Evolutionary conservation across 1,140 invertebrate species (phyloP).

Genomic region (Zophobas atratus): DNA sequence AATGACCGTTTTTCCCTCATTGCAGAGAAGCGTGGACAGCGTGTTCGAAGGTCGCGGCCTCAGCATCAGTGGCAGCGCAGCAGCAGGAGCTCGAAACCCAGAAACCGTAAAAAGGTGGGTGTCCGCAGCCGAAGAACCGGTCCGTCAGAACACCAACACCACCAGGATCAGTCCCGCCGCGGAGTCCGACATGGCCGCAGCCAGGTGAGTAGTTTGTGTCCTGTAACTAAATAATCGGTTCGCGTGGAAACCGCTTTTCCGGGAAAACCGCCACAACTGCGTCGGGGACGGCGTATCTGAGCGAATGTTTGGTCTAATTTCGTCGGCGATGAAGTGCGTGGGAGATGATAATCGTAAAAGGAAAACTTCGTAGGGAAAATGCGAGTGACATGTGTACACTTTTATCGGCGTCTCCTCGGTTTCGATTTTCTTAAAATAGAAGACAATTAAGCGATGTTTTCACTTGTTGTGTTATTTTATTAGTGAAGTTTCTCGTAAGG

Average conservation of each 20-base stretch:
- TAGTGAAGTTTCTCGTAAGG: not conserved
- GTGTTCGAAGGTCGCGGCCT: slow-evolving; percentile 51
- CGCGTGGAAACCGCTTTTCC: too few relatives aligned
- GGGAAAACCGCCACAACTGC: too few relatives aligned
- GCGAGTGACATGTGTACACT: not conserved
- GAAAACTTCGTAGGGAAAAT: slow-evolving; percentile 3
- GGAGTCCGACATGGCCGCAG: slow-evolving; percentile 61
- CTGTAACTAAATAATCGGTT: too few relatives aligned
- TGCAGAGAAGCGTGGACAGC: slow-evolving; percentile 63
- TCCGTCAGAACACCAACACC: slow-evolving; percentile 55
- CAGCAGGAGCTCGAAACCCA: slow-evolving; percentile 40
- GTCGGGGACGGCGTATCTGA: too few relatives aligned
- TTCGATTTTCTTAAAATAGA: slow-evolving; percentile 2
- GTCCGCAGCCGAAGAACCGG: slow-evolving; percentile 60
- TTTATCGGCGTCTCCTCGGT: not conserved
- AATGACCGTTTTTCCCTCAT: slow-evolving; percentile 14
- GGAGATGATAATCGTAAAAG: not conserved
- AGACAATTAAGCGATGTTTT: not conserved
- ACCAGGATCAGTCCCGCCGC: slow-evolving; percentile 60
- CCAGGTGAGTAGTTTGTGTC: slow-evolving; percentile 56
- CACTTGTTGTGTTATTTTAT: not conserved
- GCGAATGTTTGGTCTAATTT: too few relatives aligned
- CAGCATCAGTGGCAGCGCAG: slow-evolving; percentile 19
- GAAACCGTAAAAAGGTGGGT: slow-evolving; percentile 57
- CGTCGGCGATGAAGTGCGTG: not conserved